These are phyloP conservation scores for Rhinichthys klamathensis DNA, from an alignment of 2,113 vertebrate species.

Conservation along the genomic window DNA sequence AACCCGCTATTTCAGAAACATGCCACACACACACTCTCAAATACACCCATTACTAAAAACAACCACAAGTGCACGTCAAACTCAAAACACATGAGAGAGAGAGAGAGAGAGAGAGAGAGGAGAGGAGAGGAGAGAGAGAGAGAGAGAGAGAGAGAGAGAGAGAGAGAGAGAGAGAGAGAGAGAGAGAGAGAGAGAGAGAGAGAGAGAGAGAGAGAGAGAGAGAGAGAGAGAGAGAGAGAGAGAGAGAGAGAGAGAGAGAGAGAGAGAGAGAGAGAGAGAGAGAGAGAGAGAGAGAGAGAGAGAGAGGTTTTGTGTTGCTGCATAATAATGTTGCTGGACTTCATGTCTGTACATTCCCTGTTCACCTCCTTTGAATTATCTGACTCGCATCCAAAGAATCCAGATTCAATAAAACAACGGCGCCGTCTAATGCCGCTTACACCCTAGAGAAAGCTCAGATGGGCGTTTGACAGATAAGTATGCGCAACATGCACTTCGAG, in stretches of 20 bases:
- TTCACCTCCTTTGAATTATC: not conserved
- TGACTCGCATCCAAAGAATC: constrained; percentile 15
- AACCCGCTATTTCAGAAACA: constrained; percentile 43
- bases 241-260: too few relatives aligned
- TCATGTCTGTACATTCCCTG: not conserved
- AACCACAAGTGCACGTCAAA: constrained; percentile 11
- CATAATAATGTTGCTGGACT: not conserved
- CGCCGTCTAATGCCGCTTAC: not conserved
- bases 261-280: too few relatives aligned
- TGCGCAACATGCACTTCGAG: not conserved
- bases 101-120: too few relatives aligned
- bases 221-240: too few relatives aligned
- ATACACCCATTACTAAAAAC: not conserved
- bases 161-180: too few relatives aligned
- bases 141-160: too few relatives aligned
- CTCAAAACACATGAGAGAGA: constrained; percentile 1
- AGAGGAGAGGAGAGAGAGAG: too few relatives aligned
- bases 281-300: too few relatives aligned
- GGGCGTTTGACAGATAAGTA: not conserved
- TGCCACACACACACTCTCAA: constrained; percentile 18
- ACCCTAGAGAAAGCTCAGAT: not conserved
- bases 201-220: too few relatives aligned
- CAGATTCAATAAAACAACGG: not conserved
- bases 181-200: too few relatives aligned
- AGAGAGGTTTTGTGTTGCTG: not conserved